Evolutionary conservation across 2,797 vertebrate species (phyloP).

Genomic region (Lacerta bilineata): DNA sequence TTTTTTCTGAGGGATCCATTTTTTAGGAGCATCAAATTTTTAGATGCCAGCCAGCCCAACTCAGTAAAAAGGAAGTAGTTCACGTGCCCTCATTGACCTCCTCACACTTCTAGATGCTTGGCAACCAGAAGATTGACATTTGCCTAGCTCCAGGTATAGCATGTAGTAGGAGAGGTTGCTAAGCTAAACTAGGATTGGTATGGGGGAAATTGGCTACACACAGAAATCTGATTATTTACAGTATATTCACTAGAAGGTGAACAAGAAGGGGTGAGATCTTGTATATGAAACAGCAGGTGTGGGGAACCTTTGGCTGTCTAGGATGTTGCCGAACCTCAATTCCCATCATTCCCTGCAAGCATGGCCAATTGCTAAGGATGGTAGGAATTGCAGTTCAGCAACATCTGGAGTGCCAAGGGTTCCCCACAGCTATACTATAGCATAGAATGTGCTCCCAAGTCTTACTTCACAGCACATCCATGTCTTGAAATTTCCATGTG

Average conservation of each 20-base stretch:
- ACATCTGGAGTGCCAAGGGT: too few species aligned
- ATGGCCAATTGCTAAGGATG: too few species aligned
- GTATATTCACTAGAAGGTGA: background rate
- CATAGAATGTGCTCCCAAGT: too few species aligned
- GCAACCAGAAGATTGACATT: background rate
- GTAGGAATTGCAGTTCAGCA: too few species aligned
- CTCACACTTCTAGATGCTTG: background rate
- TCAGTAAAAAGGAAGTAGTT: constrained; percentile 1
- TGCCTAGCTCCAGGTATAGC: background rate
- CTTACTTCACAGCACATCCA: too few species aligned
- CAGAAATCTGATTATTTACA: too few species aligned
- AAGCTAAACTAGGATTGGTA: background rate
- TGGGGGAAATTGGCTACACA: background rate
- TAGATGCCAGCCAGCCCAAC: background rate
- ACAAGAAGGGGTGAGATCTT: background rate
- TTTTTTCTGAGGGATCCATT: background rate
- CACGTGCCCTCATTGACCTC: background rate
- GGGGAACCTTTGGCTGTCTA: too few species aligned
- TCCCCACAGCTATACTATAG: too few species aligned
- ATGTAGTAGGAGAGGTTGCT: background rate
- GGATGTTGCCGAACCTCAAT: too few species aligned
- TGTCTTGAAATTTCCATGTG: too few species aligned
- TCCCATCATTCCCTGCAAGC: too few species aligned
- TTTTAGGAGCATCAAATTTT: constrained; percentile 18
- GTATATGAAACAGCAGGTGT: background rate